These are phyloP conservation scores for Ceratina calcarata DNA, from an alignment of 1,140 invertebrate species.

Conservation along the genomic window DNA sequence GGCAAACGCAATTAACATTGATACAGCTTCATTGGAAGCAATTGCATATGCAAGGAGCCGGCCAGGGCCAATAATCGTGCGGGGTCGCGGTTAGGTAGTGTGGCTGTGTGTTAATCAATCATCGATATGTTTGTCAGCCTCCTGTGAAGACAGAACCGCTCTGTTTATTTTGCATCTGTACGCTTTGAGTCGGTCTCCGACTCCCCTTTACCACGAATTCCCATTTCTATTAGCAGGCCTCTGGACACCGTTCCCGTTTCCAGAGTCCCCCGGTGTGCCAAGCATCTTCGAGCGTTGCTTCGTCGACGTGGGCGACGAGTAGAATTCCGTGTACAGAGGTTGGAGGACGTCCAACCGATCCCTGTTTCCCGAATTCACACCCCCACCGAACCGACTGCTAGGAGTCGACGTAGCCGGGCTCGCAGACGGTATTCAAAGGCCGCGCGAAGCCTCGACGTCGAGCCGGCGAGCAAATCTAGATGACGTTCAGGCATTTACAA, in stretches of 20 bases:
- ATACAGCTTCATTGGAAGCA: constrained; percentile 15
- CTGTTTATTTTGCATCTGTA: constrained; percentile 63
- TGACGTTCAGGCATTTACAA: not conserved
- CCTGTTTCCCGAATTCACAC: constrained; percentile 55
- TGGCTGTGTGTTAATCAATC: constrained; percentile 53
- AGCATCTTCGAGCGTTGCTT: constrained; percentile 23
- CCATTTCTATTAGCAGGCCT: constrained; percentile 59
- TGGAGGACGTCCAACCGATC: constrained; percentile 43
- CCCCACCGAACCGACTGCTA: constrained; percentile 11
- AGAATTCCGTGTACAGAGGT: constrained; percentile 57
- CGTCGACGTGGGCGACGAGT: constrained; percentile 48
- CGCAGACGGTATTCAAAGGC: constrained; percentile 32
- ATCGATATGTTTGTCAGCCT: constrained; percentile 58
- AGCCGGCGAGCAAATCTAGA: not conserved
- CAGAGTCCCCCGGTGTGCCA: not conserved
- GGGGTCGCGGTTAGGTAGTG: not conserved
- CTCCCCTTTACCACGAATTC: constrained; percentile 59
- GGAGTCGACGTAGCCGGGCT: not conserved
- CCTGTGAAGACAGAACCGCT: constrained; percentile 51
- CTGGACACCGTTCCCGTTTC: not conserved
- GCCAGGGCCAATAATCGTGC: constrained; percentile 8
- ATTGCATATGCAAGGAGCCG: constrained; percentile 44
- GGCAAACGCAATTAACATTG: constrained; percentile 39
- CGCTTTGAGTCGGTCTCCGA: constrained; percentile 55
- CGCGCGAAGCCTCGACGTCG: not conserved